Percentiles rank a stretch among this genome's conserved stretches.
phyloP scores from a whole-genome alignment of 2,797 vertebrate species.

The Epinephelus malabaricus region DNA sequence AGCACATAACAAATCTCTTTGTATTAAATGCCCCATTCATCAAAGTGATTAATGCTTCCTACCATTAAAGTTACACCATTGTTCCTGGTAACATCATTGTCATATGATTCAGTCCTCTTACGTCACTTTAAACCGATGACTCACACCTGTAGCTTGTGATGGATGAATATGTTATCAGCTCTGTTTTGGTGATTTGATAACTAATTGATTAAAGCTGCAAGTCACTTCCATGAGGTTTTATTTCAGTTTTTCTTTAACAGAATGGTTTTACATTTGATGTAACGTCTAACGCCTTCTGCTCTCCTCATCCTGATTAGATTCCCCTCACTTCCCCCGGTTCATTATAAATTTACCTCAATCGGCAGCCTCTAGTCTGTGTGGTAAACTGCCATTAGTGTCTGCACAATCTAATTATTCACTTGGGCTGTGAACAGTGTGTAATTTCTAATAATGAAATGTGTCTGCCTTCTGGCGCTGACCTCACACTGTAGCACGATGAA shows the following conservation, averaged over 20 bases:
- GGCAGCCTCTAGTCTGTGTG: constrained; percentile 37
- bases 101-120: constrained; percentile 2
- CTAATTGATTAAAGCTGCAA: neutral
- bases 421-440: constrained; percentile 51
- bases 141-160: neutral
- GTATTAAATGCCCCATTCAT: neutral
- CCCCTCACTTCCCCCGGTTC: constrained; percentile 24
- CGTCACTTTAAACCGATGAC: constrained; percentile 1
- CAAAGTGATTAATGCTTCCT: neutral
- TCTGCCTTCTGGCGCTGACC: constrained; percentile 59
- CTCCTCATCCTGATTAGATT: constrained; percentile 41
- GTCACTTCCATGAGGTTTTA: neutral
- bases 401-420: constrained; percentile 67
- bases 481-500: constrained; percentile 50
- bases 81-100: neutral
- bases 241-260: neutral
- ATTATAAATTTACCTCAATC: constrained; percentile 41
- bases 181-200: neutral
- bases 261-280: constrained; percentile 20
- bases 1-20: neutral
- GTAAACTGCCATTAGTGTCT: constrained; percentile 66
- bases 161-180: neutral
- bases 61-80: neutral
- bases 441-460: constrained; percentile 72
- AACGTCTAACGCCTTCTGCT: neutral